Conservation (phyloP, 2,113 vertebrate genomes). For the Noctilio leporinus region DNA sequence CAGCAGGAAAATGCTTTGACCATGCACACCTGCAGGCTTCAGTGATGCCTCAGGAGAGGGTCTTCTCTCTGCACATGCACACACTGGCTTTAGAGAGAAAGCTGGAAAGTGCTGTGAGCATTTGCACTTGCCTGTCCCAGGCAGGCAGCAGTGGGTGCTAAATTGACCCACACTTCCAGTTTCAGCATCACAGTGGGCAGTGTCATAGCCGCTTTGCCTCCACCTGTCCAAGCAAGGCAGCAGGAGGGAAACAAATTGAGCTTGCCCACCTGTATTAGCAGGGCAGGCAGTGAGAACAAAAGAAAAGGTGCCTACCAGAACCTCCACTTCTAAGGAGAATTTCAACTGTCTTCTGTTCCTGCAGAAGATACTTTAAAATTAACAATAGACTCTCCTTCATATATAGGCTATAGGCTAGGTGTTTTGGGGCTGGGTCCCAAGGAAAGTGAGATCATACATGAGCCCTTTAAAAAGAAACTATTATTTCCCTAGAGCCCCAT, state of each 20-base stretch:
- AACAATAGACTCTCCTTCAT: not conserved
- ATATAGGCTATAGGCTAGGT: not conserved
- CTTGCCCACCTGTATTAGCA: not conserved
- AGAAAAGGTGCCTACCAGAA: not conserved
- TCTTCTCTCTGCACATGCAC: not conserved
- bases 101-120: not conserved
- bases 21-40: not conserved
- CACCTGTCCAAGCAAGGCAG: not conserved
- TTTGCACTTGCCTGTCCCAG: not conserved
- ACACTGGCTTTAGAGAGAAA: not conserved
- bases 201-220: not conserved
- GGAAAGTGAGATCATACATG: not conserved
- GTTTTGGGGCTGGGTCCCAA: not conserved
- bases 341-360: not conserved
- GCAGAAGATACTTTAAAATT: not conserved
- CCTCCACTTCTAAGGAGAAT: not conserved
- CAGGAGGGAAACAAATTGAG: not conserved
- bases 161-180: too few species aligned
- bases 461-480: not conserved
- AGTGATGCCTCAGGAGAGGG: not conserved
- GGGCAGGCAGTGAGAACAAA: not conserved
- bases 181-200: not conserved
- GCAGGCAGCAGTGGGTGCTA: not conserved
- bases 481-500: not conserved
- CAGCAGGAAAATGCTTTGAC: not conserved